These are phyloP conservation scores for Sebastes hubbsi DNA, from an alignment of 2,797 vertebrate genomes.

Conservation along the genomic window DNA sequence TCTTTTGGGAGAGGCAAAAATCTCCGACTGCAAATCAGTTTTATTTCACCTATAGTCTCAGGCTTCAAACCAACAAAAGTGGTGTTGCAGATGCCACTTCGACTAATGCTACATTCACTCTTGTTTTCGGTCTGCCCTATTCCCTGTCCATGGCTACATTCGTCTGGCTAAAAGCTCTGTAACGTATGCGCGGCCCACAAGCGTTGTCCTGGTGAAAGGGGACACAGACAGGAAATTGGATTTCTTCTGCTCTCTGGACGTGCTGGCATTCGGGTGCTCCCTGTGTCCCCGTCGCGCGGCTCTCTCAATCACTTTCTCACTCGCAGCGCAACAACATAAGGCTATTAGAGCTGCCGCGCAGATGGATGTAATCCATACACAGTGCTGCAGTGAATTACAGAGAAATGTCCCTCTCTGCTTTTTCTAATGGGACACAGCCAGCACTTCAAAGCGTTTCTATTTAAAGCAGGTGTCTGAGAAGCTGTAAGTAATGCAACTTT, in stretches of 20 bases:
- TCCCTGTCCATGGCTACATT: constrained; percentile 6
- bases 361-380: constrained; percentile 56
- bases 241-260: constrained; percentile 50
- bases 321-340: constrained; percentile 49
- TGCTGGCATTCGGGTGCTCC: constrained; percentile 33
- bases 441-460: constrained; percentile 51
- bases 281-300: constrained; percentile 17
- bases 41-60: not conserved
- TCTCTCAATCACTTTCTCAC: constrained; percentile 51
- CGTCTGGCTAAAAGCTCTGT: constrained; percentile 39
- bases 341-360: constrained; percentile 54
- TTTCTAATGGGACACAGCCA: constrained; percentile 44
- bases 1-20: not conserved
- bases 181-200: constrained; percentile 23
- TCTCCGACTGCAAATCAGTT: not conserved
- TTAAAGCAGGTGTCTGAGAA: constrained; percentile 45
- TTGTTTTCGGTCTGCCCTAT: not conserved
- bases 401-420: constrained; percentile 28
- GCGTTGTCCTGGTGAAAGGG: constrained; percentile 40
- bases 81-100: constrained; percentile 23
- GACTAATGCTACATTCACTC: not conserved
- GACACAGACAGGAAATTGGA: constrained; percentile 67
- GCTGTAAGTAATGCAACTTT: constrained; percentile 17
- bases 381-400: constrained; percentile 41
- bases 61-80: not conserved